phyloP scores from a whole-genome alignment of 2,797 vertebrate genomes.

The Urosaurus nigricauda region DNA sequence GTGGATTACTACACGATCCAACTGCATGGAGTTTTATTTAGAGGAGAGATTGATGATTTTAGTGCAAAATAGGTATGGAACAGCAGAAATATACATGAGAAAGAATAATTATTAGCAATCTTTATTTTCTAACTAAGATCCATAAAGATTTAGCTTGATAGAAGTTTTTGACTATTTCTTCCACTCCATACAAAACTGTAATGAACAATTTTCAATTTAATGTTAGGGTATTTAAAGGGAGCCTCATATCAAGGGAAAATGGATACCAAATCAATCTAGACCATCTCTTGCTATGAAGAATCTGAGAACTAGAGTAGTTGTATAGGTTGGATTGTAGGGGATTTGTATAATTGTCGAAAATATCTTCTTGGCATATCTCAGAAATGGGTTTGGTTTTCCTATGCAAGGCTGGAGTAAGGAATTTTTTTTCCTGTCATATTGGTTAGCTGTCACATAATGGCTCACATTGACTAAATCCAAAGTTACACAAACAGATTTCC shows the following conservation, averaged over 20 bases:
- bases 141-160: neutral
- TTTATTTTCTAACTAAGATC: neutral
- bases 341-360: neutral
- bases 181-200: no score
- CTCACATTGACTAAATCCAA: neutral
- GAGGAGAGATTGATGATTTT: neutral
- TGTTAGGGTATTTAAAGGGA: neutral
- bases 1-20: no score
- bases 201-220: neutral
- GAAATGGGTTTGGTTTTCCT: neutral
- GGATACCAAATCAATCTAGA: neutral
- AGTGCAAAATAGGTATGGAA: neutral
- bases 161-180: neutral
- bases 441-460: neutral
- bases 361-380: neutral
- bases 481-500: neutral
- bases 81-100: neutral
- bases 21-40: neutral
- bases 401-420: neutral
- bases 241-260: no score
- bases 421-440: neutral
- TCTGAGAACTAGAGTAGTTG: neutral
- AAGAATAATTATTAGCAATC: neutral
- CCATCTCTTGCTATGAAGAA: no score
- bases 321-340: neutral